A percentile compares a stretch with the other conserved stretches of the same genome.
phyloP scores from a whole-genome alignment of 2,797 vertebrate species.

The Gastrophryne carolinensis region DNA sequence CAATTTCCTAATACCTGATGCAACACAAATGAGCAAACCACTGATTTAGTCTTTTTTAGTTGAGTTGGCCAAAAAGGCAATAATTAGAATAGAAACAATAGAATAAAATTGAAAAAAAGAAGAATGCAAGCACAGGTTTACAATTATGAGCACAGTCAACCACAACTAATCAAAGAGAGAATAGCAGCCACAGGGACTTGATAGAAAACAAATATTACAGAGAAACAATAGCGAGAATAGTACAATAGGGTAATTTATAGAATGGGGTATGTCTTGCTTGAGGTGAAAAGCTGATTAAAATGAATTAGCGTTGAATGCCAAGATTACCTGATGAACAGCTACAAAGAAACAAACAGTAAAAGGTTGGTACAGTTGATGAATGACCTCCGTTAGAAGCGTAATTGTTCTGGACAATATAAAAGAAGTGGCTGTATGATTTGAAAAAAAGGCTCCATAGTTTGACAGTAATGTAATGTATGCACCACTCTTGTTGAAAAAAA shows the following conservation, averaged over 20 bases:
- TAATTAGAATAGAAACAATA: neutral
- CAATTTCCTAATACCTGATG: too few species aligned
- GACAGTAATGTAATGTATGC: constrained; percentile 28
- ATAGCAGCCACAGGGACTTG: neutral
- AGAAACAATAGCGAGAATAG: neutral
- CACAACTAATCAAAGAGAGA: neutral
- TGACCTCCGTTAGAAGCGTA: neutral
- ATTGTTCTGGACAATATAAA: constrained; percentile 19
- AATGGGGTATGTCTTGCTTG: neutral
- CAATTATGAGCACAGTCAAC: neutral
- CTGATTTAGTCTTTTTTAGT: too few species aligned
- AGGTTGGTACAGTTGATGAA: constrained; percentile 6
- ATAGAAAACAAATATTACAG: neutral
- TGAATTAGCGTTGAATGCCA: constrained; percentile 21
- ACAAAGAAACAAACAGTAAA: neutral
- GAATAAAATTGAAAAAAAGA: neutral
- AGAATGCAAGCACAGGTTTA: neutral
- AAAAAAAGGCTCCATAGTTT: neutral
- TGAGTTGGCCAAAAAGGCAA: too few species aligned
- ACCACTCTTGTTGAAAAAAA: constrained; percentile 26
- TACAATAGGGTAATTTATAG: constrained; percentile 1
- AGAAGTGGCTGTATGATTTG: neutral
- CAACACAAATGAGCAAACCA: too few species aligned
- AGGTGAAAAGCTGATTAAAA: constrained; percentile 13
- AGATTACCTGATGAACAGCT: neutral